A percentile compares a stretch with the other conserved stretches of the same genome.
These are phyloP conservation scores for Junonia oenone DNA, from an alignment of 2,888 invertebrate genomes.

Conservation along the genomic window DNA sequence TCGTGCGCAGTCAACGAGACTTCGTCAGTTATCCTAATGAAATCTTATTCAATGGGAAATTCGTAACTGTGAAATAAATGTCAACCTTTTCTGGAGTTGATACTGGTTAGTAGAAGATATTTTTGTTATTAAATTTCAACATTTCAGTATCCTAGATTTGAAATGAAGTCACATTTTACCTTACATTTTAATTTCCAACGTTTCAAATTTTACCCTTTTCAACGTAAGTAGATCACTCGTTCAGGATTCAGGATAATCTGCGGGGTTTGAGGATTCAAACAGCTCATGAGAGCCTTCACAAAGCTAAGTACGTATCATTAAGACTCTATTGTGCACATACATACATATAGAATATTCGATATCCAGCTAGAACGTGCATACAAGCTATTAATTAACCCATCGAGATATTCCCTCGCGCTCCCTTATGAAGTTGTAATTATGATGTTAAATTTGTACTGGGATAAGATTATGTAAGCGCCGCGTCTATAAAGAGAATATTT, in stretches of 20 bases:
- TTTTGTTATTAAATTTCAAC: too few relatives aligned
- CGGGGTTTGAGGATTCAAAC: slow-evolving; percentile 12
- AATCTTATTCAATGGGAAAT: not conserved
- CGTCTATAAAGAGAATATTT: slow-evolving; percentile 10
- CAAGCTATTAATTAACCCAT: slow-evolving; percentile 19
- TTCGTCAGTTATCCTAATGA: not conserved
- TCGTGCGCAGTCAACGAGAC: not conserved
- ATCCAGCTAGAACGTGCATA: not conserved
- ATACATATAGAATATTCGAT: not conserved
- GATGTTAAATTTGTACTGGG: slow-evolving; percentile 15
- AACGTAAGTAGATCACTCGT: slow-evolving; percentile 3
- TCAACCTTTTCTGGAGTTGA: too few relatives aligned
- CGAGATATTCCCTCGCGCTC: slow-evolving; percentile 4
- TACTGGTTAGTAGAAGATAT: too few relatives aligned
- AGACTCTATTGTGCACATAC: not conserved
- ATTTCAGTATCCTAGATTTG: not conserved
- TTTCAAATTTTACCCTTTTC: not conserved
- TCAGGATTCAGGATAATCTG: slow-evolving; percentile 21
- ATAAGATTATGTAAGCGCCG: slow-evolving; percentile 14
- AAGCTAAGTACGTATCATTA: slow-evolving; percentile 14
- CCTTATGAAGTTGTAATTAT: slow-evolving; percentile 17
- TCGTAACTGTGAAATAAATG: not conserved
- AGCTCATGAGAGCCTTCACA: slow-evolving; percentile 7
- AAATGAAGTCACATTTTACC: not conserved
- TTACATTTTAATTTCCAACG: not conserved